A percentile compares a stretch with the other conserved stretches of the same genome.
Conservation (phyloP, 2,113 vertebrate genomes). For the Crypturellus undulatus region DNA sequence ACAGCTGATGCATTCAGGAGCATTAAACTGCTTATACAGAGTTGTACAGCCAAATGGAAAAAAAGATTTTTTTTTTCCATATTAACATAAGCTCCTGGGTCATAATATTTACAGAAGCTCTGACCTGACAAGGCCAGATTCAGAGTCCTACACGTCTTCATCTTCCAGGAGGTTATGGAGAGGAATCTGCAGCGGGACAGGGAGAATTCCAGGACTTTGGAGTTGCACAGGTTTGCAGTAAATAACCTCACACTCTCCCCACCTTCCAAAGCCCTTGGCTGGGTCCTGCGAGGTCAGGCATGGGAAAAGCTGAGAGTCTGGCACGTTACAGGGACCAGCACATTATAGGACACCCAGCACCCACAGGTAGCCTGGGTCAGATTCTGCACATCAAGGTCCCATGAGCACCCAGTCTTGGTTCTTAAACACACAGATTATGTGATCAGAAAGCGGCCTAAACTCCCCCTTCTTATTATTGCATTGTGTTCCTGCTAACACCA, state of each 20-base stretch:
- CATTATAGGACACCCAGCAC: neutral
- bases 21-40: slow-evolving; percentile 34
- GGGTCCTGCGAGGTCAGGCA: neutral
- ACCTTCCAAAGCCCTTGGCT: neutral
- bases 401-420: neutral
- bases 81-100: slow-evolving; percentile 27
- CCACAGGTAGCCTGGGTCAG: neutral
- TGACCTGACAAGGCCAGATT: neutral
- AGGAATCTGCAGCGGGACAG: neutral
- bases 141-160: neutral
- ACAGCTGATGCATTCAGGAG: neutral
- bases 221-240: neutral
- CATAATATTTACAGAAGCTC: slow-evolving; percentile 51
- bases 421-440: neutral
- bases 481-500: neutral
- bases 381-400: neutral
- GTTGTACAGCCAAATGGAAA: slow-evolving; percentile 3
- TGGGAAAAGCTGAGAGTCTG: neutral
- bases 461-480: neutral
- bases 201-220: neutral
- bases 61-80: neutral
- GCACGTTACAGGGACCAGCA: neutral
- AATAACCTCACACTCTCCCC: neutral
- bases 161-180: neutral
- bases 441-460: neutral